Base-by-base conservation (phyloP, 2,888 invertebrate genomes). In the Cyclophora punctaria region DNA sequence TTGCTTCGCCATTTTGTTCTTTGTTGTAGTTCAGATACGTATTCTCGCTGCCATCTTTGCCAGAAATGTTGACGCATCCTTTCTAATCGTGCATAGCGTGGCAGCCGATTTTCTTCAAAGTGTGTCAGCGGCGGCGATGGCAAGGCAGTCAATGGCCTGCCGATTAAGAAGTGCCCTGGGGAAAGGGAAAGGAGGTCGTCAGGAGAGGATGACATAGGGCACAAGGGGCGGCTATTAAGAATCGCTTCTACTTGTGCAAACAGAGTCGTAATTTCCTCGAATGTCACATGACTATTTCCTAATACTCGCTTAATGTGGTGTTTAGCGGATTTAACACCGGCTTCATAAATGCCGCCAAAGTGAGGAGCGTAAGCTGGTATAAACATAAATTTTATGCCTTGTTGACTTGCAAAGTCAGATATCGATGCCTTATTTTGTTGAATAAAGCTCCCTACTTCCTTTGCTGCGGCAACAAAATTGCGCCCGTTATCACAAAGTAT, bases 401-500 rank as follows among this genome's bases (percentile, higher is more conserved):
- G 52, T n/a, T 59, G 46, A 46, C 48, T 44, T 45, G 60, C 60
- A 59, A 64, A 61, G 7, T 64, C 60, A 57, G 44, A 46, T 7
- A 65, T 7, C 35, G 45, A 7, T 1, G 50, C n/a, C 3, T 33
- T 0, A 44, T 56, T 52, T n/a, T 20, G 5, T 34, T 58, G 53
- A 35, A 62, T 41, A 55, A 69, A 64, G 7, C 35, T 3, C 6
- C 47, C 47, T 34, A 67, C 20, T 34, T 65, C 63, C 34, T 62
- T 66, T 34, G 56, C 55, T 2, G 62, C 61, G 0, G 58, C 66
- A 2, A 65, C 62, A 50, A 67, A 67, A 45, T 62, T 67, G 0
- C 59, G 55, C 0, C 68, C 70, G 49, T 67, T 68, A 41, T 71
- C 69, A 20, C 52, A 60, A 48, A 58, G 67, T 20, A 72, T 58